Conservation (phyloP, 2,113 vertebrate genomes). For the Xyliphius kryptos region DNA sequence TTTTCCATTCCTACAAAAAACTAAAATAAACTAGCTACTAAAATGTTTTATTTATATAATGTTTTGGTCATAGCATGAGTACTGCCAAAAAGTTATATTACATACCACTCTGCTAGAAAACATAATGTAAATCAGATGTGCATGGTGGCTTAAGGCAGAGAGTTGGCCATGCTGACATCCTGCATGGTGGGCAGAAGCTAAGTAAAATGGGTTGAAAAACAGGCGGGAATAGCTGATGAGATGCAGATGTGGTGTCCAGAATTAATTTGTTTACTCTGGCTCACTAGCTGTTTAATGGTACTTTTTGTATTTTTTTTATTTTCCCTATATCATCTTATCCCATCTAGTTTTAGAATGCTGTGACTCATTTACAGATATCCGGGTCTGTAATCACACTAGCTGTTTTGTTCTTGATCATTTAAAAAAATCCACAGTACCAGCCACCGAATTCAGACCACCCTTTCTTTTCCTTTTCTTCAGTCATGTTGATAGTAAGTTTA, state of each 20-base stretch:
- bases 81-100: slow-evolving; percentile 18
- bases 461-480: slow-evolving; percentile 10
- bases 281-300: slow-evolving; percentile 18
- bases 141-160: slow-evolving; percentile 3
- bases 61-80: neutral
- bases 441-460: neutral
- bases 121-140: slow-evolving; percentile 17
- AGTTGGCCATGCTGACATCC: slow-evolving; percentile 13
- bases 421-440: neutral
- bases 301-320: slow-evolving; percentile 1
- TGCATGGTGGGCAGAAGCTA: slow-evolving; percentile 9
- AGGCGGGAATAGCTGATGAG: slow-evolving; percentile 29
- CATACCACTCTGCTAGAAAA: slow-evolving; percentile 5
- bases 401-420: too few species aligned
- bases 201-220: slow-evolving; percentile 7
- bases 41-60: slow-evolving; percentile 8
- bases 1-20: neutral
- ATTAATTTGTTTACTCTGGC: slow-evolving; percentile 15
- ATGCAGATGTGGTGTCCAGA: slow-evolving; percentile 31
- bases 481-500: slow-evolving; percentile 7
- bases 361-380: slow-evolving; percentile 13
- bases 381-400: neutral
- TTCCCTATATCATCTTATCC: too few species aligned
- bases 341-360: neutral
- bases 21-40: slow-evolving; percentile 1